Evolutionary conservation across 2,888 invertebrate genomes (phyloP), one percentile per base, ranked within the genome.

Genomic region (Mythimna ferrago): DNA sequence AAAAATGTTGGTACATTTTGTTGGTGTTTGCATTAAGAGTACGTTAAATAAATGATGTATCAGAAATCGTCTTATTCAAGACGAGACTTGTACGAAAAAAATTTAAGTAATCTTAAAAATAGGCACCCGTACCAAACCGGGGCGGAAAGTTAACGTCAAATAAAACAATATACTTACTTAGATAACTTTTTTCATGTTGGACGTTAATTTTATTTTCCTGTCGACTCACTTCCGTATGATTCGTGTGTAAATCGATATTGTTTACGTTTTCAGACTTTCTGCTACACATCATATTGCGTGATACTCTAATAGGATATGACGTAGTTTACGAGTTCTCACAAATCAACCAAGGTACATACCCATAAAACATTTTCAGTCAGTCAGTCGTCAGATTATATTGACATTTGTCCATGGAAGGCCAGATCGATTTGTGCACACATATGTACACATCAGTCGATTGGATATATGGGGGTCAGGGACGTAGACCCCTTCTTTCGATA

Each of bases 211-310:
- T 26, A 11, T 54, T 21, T 54, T 35, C 2, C 2, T 1, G 26
- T 32, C 56, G 35, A 38, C n/a, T 19, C 19, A 21, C 14, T 73
- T 57, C 48, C 51, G 21, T 60, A 60, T 38, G 51, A 66, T 44
- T 66, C 26, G 14, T 26, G n/a, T 58, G 35, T 73, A 73, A 73
- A 51, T 44, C 57, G n/a, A 60, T 61, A 67, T 60, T 74, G 38
- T 74, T 74, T 74, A 68, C 76, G 67, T 74, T 76, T 75, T 75
- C 73, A 74, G 60, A 67, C 1, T 19, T 75, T 68, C 73, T 73
- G 67, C 77, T 65, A 77, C 53, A 76, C 76, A 44, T n/a, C 61
- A 57, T 68, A 62, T 73, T 73, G 73, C 78, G 73, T 69, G 69
- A 67, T 56, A 61, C n/a, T 60, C 26, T 51, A 51, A 71, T 71